Conservation (phyloP, 1,140 invertebrate genomes). For the Sitophilus oryzae region DNA sequence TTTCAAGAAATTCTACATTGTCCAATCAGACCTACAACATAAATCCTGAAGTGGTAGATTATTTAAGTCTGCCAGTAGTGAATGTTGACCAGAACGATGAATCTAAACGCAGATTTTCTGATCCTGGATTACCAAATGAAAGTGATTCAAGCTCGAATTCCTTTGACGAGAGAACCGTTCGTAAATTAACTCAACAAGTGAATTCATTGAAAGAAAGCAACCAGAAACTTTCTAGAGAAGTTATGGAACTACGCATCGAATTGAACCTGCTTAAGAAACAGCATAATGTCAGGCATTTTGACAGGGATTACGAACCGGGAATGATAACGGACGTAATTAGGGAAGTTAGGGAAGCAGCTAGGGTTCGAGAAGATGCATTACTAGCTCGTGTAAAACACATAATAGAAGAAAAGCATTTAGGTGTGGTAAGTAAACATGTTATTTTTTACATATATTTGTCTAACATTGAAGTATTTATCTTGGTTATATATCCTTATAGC, state of each 20-base stretch:
- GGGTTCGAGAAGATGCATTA: slow-evolving; percentile 63
- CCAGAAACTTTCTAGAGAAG: slow-evolving; percentile 49
- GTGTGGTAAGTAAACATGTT: slow-evolving; percentile 42
- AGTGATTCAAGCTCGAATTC: slow-evolving; percentile 48
- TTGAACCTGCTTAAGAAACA: slow-evolving; percentile 48
- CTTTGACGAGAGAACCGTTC: slow-evolving; percentile 46
- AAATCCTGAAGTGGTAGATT: slow-evolving; percentile 41
- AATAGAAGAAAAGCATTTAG: slow-evolving; percentile 53
- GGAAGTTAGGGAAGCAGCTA: slow-evolving; percentile 67
- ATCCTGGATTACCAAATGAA: slow-evolving; percentile 52
- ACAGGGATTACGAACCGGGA: slow-evolving; percentile 63
- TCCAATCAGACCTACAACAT: slow-evolving; percentile 21
- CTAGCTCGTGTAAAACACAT: slow-evolving; percentile 54
- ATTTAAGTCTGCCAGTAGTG: slow-evolving; percentile 48
- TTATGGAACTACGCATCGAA: slow-evolving; percentile 50
- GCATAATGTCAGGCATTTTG: slow-evolving; percentile 41
- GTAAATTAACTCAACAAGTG: slow-evolving; percentile 50
- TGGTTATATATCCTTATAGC: too few species aligned
- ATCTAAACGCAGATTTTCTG: slow-evolving; percentile 49
- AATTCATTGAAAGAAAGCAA: slow-evolving; percentile 48
- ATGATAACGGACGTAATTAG: slow-evolving; percentile 67
- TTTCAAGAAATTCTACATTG: slow-evolving; percentile 22
- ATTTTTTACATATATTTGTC: slow-evolving; percentile 3
- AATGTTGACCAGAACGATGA: slow-evolving; percentile 40
- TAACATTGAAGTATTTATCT: slow-evolving; percentile 30